A percentile compares a stretch with the other conserved stretches of the same genome.
Evolutionary conservation across 2,113 vertebrate species (phyloP).

Genomic region (Eclectus roratus): DNA sequence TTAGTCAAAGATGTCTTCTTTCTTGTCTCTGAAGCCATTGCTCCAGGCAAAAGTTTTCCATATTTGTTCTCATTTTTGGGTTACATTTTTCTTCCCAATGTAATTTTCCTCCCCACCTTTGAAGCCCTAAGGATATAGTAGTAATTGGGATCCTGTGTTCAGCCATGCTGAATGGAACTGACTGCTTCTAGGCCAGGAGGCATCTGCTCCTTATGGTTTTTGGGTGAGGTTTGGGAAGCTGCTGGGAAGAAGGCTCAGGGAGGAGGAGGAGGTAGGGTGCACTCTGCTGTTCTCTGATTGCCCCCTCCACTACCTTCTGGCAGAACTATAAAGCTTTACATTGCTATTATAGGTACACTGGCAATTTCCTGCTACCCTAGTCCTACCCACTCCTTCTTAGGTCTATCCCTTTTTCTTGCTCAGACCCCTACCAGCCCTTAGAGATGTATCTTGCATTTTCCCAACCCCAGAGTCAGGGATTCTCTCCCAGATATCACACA

Average conservation of each 20-base stretch:
- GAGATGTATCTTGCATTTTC: neutral
- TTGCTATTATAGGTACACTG: neutral
- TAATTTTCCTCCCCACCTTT: neutral
- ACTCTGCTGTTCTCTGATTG: neutral
- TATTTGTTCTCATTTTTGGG: neutral
- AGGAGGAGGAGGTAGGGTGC: neutral
- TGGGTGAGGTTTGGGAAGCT: neutral
- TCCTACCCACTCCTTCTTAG: neutral
- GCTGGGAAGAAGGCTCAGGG: neutral
- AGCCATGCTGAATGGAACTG: neutral
- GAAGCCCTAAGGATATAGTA: neutral
- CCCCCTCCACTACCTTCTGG: neutral
- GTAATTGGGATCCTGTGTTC: neutral
- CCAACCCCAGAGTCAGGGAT: neutral
- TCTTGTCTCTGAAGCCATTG: neutral
- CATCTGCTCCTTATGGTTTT: neutral
- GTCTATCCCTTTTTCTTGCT: neutral
- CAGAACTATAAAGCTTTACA: neutral
- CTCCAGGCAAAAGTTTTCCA: neutral
- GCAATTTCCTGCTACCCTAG: neutral
- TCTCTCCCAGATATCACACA: neutral
- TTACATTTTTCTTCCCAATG: neutral
- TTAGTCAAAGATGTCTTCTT: neutral
- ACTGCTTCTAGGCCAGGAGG: neutral
- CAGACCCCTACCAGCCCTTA: neutral